Conservation (phyloP, 1,140 invertebrate genomes). For the Monochamus saltuarius region DNA sequence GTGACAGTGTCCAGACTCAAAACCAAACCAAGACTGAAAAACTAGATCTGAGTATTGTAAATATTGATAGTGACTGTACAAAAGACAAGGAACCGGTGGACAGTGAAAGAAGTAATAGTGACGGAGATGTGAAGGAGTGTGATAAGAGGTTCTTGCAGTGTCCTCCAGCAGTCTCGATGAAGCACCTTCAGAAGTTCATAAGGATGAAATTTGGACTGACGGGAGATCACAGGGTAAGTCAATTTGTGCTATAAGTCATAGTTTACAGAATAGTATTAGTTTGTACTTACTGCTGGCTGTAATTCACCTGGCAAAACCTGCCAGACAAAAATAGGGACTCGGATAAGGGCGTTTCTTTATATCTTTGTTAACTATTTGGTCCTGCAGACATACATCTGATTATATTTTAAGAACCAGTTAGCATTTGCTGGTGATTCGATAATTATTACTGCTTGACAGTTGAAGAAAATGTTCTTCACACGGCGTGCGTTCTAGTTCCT, state of each 20-base stretch:
- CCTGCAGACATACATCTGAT: neutral
- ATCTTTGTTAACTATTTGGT: too few species aligned
- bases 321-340: too few species aligned
- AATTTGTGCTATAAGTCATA: too few species aligned
- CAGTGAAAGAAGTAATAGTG: conserved; percentile 20
- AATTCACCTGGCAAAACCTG: too few species aligned
- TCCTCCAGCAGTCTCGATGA: conserved; percentile 69
- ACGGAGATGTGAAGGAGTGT: conserved; percentile 14
- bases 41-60: neutral
- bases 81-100: conserved; percentile 11
- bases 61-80: conserved; percentile 18
- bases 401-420: neutral
- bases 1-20: neutral
- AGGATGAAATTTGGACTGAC: conserved; percentile 65
- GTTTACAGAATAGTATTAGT: too few species aligned
- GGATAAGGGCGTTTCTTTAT: too few species aligned
- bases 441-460: too few species aligned
- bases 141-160: conserved; percentile 64
- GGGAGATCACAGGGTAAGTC: conserved; percentile 55
- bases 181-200: conserved; percentile 73
- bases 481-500: too few species aligned
- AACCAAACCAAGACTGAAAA: neutral
- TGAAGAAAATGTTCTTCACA: too few species aligned
- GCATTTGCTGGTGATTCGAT: too few species aligned
- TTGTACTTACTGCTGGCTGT: too few species aligned